Evolutionary conservation across 1,140 invertebrate genomes (phyloP), one percentile per base, ranked within the genome.

Genomic region (Drosophila kanapiae): DNA sequence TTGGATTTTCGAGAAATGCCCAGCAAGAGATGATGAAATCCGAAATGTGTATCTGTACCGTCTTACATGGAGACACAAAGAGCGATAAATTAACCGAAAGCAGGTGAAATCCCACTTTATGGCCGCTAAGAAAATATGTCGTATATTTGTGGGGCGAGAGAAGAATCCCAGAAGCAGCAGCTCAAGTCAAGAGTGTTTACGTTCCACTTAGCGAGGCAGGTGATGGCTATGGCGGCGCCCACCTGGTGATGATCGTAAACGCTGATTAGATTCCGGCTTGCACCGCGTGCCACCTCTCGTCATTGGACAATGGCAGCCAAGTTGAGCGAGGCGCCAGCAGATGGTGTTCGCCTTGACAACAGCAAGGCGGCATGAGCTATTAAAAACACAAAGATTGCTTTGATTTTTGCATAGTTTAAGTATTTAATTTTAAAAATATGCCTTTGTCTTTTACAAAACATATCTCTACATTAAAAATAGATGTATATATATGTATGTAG

Each of bases 401-500:
- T 62, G 38, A 51, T 70, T 67, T 81, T 80, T 80, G 64, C 58
- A 84, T 70, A 65, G 60, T 69, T 71, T 78, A 71, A 29, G 38
- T 70, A 69, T 80, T 80, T 80, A 84, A 90, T 88, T 88, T 88
- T 88, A 88, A 88, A 88, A 88, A 88, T 88, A 88, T 88, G 85
- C 81, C 69, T 83, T 87, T 77, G 84, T 90, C 84, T 88, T 88
- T 90, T 88, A 88, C 84, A 90, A 90, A 90, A 90, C 78, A 90
- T 79, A 91, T 85, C 78, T 90, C 85, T 90, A 90, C 85, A 90
- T 90, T 90, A 90, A 90, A 90, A 90, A 84, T 88, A 91, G 75
- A 87, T 75, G 38, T 81, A 71, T 77, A 78, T 80, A 47, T 69
- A 59, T 69, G 1, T 69, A 59, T 69, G 1, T 23, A 23, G 59